Percentiles rank a stretch among this genome's conserved stretches.
These are phyloP conservation scores for Kryphioiulus occultus DNA, from an alignment of 2,888 invertebrate genomes.

Conservation along the genomic window DNA sequence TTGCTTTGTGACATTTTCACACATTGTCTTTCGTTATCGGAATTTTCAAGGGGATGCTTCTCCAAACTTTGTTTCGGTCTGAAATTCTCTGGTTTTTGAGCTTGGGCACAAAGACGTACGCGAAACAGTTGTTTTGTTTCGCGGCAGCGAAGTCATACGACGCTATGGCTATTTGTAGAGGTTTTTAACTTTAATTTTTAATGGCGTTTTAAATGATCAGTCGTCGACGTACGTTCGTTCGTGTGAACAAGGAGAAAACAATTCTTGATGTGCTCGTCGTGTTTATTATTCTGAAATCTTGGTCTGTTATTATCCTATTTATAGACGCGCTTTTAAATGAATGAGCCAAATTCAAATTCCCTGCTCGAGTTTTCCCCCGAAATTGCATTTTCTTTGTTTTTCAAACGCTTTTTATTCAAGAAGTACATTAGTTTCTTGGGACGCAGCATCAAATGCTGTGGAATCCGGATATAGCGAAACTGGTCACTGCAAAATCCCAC, in stretches of 20 bases:
- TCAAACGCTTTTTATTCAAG: too few relatives aligned
- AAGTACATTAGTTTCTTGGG: too few relatives aligned
- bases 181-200: neutral
- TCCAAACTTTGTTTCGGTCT: neutral
- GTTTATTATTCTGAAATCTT: constrained; percentile 3
- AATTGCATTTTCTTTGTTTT: neutral
- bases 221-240: neutral
- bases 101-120: neutral
- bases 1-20: too few relatives aligned
- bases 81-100: neutral
- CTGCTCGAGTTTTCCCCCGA: neutral
- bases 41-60: too few relatives aligned
- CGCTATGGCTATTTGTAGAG: neutral
- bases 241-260: constrained; percentile 16
- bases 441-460: too few relatives aligned
- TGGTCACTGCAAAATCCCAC: too few relatives aligned
- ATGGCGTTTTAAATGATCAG: neutral
- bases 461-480: too few relatives aligned
- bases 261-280: neutral
- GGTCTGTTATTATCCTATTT: constrained; percentile 8
- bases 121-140: neutral
- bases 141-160: neutral
- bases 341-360: neutral
- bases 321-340: neutral
- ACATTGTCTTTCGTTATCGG: too few relatives aligned